Conservation (phyloP, 1,140 invertebrate species). For the Armadillidium nasatum region DNA sequence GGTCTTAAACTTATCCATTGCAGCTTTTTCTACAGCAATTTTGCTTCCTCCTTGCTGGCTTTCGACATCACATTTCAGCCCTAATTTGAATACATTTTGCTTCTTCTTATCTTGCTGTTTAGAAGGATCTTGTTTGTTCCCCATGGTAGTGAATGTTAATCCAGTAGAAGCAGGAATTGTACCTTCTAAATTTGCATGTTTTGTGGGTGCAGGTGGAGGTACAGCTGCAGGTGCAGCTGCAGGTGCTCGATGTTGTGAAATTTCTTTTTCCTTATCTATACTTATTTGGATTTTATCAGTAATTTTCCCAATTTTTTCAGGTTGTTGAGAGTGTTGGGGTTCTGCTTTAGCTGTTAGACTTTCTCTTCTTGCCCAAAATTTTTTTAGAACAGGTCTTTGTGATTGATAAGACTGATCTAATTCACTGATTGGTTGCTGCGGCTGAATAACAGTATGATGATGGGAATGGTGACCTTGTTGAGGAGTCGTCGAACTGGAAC, state of each 20-base stretch:
- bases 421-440: neutral
- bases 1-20: constrained; percentile 72
- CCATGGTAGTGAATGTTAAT: neutral
- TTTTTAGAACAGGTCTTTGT: constrained; percentile 36
- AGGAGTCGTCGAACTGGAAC: no score
- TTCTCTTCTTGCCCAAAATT: constrained; percentile 41
- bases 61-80: constrained; percentile 41
- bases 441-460: neutral
- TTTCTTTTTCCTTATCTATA: constrained; percentile 34
- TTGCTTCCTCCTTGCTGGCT: constrained; percentile 31
- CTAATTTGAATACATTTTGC: constrained; percentile 43
- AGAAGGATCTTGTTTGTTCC: constrained; percentile 25
- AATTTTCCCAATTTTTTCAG: constrained; percentile 17
- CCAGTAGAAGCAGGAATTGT: constrained; percentile 17
- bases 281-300: no score
- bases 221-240: no score
- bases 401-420: neutral
- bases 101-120: constrained; percentile 38
- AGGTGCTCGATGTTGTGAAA: constrained; percentile 29
- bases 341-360: constrained; percentile 30
- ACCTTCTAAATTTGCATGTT: constrained; percentile 35
- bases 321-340: constrained; percentile 17
- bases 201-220: constrained; percentile 35
- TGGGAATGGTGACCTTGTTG: no score
- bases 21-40: constrained; percentile 60